Base-by-base conservation (phyloP, 2,888 invertebrate genomes). In the Ormia ochracea region DNA sequence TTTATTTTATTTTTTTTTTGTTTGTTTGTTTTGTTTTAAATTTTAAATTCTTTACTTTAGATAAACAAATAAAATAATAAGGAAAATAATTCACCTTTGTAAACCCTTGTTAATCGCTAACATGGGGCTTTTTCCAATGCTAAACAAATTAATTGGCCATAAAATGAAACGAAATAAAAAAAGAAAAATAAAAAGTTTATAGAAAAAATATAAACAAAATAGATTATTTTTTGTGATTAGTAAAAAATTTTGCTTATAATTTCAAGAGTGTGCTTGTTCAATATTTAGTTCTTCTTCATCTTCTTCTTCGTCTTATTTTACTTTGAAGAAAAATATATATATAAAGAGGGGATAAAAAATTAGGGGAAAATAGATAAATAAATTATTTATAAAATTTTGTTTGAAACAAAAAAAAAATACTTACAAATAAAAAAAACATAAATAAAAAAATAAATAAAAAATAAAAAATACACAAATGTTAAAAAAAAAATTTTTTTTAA, bases 21-120 rank as follows among this genome's bases (percentile, higher is more conserved):
- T n/a, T n/a, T n/a, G n/a, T n/a, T n/a, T n/a, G n/a, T n/a, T n/a
- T n/a, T n/a, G n/a, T n/a, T n/a, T n/a, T n/a, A n/a, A n/a, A n/a
- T n/a, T n/a, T n/a, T n/a, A n/a, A n/a, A n/a, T n/a, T n/a, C n/a
- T n/a, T n/a, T n/a, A n/a, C 59, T 61, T 38, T 63, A 61, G 73
- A 28, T 76, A 66, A 74, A 83, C 82, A 82, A 83, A 82, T 82
- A 79, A 82, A 84, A 86, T 83, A 81, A 81, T 80, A 83, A 84
- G 82, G 79, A 84, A 90, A 90, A 90, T 91, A 92, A 92, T 92
- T 93, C 92, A 93, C 93, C 95, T 93, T 91, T 94, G 94, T 89
- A 95, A 93, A 90, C 95, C 95, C 92, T 94, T 95, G 93, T 94
- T 95, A 92, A 95, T 94, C 91, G 94, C 94, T 90, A 95, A 93